Base-by-base conservation (phyloP, 2,888 invertebrate genomes). In the Sarcophaga caerulescens region DNA sequence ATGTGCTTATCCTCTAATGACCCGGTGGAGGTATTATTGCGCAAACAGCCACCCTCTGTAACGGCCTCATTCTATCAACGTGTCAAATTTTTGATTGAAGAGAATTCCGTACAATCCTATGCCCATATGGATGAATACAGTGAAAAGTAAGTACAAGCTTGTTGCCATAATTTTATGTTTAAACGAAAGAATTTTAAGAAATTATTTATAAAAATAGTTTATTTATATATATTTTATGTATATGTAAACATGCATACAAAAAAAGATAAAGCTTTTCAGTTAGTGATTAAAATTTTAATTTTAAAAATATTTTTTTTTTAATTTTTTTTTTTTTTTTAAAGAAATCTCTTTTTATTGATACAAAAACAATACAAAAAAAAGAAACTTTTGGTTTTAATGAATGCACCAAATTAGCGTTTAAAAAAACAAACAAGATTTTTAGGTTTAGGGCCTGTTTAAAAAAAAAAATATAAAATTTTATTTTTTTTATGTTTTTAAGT, bases 61-160 rank as follows among this genome's bases (percentile, higher is more conserved):
- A 99, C 99, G 35, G 98, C 99, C 4, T 98, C 98, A 52, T 99
- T 99, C 94, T 98, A 98, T 93, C 98, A 99, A 93, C 95, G 99
- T 81, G 98, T 99, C 93, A 97, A 98, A 93, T 99, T 99, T 94
- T 96, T 99, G 89, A 98, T 99, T 89, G 99, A 99, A 94, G 98
- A 99, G 93, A 98, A 99, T 94, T 98, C 98, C 88, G 99, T 99
- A 85, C 99, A 99, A 94, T 98, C 98, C 92, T 99, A 99, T 94
- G 98, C 99, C 74, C 98, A 98, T 93, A 96, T 97, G 95, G 97
- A 98, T 94, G 98, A 99, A 94, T 99, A 99, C 94, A 98, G 98
- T 92, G 98, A 99, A 95, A 98, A 98, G 99, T 99, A 96, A 96
- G 97, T 95, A 93, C 92, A 90, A 88, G 52, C 89, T 0, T 89